Evolutionary conservation across 2,797 vertebrate genomes (phyloP).

Genomic region (Bradypodion ventrale): DNA sequence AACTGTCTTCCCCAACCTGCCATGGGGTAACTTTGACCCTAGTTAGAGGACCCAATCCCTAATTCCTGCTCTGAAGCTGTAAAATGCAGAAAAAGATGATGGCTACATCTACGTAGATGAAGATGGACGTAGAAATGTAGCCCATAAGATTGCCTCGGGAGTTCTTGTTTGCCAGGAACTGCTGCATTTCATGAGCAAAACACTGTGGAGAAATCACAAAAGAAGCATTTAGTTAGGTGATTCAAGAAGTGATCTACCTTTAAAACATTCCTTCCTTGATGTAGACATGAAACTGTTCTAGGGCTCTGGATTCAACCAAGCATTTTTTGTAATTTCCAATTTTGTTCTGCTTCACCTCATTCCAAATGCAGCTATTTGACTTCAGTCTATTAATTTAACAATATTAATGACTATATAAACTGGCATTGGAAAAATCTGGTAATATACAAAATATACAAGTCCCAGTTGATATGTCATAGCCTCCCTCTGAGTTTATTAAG

Average conservation of each 20-base stretch:
- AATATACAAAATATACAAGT: not conserved
- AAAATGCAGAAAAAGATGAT: slow-evolving; percentile 92
- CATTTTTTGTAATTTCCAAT: too few species aligned
- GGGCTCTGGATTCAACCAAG: not conserved
- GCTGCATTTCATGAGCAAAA: slow-evolving; percentile 91
- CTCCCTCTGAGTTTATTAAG: not conserved
- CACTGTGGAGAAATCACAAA: slow-evolving; percentile 75
- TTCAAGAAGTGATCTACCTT: not conserved
- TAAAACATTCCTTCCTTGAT: not conserved
- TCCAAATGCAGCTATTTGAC: not conserved
- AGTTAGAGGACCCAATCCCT: not conserved
- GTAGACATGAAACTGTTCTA: not conserved
- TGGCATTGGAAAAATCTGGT: not conserved
- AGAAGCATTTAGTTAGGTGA: not conserved
- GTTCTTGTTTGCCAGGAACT: slow-evolving; percentile 90
- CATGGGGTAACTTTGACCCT: not conserved
- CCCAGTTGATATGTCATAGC: not conserved
- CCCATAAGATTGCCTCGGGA: slow-evolving; percentile 89
- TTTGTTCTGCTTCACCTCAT: not conserved
- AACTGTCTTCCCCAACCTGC: not conserved
- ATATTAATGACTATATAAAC: not conserved
- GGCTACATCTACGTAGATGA: slow-evolving; percentile 89
- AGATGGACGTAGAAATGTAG: slow-evolving; percentile 89
- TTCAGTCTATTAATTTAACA: not conserved
- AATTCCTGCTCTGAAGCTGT: slow-evolving; percentile 79